A percentile compares a stretch with the other conserved stretches of the same genome.
These are phyloP conservation scores for Haemorhous mexicanus DNA, from an alignment of 2,113 vertebrate species.

Conservation along the genomic window DNA sequence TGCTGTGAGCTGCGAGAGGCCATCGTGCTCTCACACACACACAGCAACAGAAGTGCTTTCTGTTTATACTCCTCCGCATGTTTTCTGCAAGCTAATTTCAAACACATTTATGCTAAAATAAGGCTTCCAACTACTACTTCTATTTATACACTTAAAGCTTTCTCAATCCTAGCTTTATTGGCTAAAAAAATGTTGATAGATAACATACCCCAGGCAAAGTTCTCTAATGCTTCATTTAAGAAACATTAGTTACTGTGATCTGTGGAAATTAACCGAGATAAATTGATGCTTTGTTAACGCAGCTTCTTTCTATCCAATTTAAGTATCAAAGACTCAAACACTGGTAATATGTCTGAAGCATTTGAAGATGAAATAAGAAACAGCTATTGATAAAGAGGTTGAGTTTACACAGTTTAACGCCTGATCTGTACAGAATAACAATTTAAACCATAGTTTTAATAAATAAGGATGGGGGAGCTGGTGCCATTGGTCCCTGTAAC, in stretches of 20 bases:
- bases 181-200: background rate
- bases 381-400: background rate
- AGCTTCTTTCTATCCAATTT: background rate
- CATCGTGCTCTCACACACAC: accelerated
- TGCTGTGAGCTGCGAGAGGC: background rate
- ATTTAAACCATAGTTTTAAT: background rate
- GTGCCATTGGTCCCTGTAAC: background rate
- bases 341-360: background rate
- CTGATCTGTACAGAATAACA: background rate
- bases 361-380: background rate
- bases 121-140: conserved; percentile 2
- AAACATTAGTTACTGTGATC: background rate
- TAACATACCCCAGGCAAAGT: background rate
- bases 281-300: background rate
- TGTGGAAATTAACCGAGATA: background rate
- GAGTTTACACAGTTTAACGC: background rate
- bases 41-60: background rate
- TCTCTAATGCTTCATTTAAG: background rate
- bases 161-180: background rate
- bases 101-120: conserved; percentile 10
- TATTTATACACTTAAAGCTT: conserved; percentile 21
- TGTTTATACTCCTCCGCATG: background rate
- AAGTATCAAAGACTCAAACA: background rate
- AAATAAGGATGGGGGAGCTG: background rate
- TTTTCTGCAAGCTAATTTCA: conserved; percentile 10